Conservation (phyloP, 2,888 invertebrate species). For the Heliconius cydno region DNA sequence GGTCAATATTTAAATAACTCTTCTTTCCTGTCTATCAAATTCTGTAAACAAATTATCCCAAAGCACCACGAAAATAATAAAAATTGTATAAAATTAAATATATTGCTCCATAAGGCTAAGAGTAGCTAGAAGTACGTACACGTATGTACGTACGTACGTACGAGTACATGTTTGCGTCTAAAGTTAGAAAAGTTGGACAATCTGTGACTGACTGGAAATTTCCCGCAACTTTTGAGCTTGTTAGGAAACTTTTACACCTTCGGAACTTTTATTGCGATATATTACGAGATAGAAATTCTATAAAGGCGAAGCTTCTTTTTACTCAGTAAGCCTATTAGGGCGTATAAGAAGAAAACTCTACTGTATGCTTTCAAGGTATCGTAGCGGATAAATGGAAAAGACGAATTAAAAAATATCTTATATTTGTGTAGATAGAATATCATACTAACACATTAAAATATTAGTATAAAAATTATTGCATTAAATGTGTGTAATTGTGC, state of each 20-base stretch:
- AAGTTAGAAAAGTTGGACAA: slow-evolving; percentile 45
- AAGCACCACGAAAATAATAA: not conserved
- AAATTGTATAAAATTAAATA: slow-evolving; percentile 3
- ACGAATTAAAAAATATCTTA: not conserved
- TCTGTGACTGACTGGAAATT: slow-evolving; percentile 55
- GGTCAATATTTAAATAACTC: too few relatives aligned
- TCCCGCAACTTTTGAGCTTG: slow-evolving; percentile 44
- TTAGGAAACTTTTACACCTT: slow-evolving; percentile 42
- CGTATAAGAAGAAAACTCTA: not conserved
- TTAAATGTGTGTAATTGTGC: too few relatives aligned
- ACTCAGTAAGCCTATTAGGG: slow-evolving; percentile 18
- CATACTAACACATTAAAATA: not conserved
- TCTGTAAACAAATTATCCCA: too few relatives aligned
- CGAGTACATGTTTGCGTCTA: not conserved
- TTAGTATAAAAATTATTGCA: not conserved
- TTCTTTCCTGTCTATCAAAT: too few relatives aligned
- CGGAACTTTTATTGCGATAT: slow-evolving; percentile 36
- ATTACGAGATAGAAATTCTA: slow-evolving; percentile 1
- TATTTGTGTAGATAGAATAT: not conserved
- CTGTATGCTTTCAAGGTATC: slow-evolving; percentile 1
- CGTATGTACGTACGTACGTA: too few relatives aligned
- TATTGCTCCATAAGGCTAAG: not conserved
- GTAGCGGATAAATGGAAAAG: not conserved
- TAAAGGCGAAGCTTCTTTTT: slow-evolving; percentile 15
- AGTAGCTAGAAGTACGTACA: not conserved